Evolutionary conservation across 2,797 vertebrate genomes (phyloP).

Genomic region (Pteronotus mesoamericanus): DNA sequence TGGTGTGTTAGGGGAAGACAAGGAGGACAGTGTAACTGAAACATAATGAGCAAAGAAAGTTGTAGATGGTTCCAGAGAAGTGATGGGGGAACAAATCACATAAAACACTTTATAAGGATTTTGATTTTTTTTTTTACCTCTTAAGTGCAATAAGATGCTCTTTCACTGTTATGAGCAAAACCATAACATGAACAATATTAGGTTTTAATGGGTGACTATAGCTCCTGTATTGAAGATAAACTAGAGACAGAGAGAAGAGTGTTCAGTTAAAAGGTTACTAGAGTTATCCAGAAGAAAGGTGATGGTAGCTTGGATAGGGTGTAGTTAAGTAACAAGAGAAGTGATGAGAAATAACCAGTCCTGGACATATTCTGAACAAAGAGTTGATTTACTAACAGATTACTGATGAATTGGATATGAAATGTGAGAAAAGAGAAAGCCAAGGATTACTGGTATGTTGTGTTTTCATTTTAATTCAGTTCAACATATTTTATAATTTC

Average conservation of each 20-base stretch:
- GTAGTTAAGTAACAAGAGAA: background rate
- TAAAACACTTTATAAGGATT: background rate
- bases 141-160: background rate
- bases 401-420: background rate
- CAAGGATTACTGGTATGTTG: background rate
- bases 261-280: background rate
- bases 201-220: background rate
- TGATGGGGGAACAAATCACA: rapidly evolving
- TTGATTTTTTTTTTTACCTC: background rate
- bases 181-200: background rate
- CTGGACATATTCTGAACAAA: background rate
- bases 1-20: background rate
- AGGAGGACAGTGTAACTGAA: background rate
- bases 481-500: background rate
- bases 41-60: background rate
- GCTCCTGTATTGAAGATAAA: background rate
- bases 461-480: background rate
- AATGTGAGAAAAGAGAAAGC: background rate
- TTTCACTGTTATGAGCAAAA: background rate
- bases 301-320: background rate
- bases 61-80: background rate
- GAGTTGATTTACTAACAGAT: background rate
- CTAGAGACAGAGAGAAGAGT: background rate
- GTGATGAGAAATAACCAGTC: background rate
- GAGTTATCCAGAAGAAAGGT: background rate